phyloP scores from a whole-genome alignment of 2,888 invertebrate species.

The Phytoseiulus persimilis region DNA sequence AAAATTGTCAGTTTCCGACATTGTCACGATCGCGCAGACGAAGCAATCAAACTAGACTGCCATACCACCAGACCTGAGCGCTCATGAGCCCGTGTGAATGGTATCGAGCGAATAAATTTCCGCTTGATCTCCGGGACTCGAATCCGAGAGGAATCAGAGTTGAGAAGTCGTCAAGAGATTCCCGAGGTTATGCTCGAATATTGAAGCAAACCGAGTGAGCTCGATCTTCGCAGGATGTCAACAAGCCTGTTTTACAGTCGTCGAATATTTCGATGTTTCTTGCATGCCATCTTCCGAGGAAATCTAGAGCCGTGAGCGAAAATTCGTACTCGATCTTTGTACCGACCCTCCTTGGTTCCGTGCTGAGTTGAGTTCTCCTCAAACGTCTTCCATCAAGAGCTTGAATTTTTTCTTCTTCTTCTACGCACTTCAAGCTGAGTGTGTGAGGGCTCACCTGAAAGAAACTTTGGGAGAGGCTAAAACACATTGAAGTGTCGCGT shows the following conservation, averaged over 20 bases:
- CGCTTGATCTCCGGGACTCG: neutral
- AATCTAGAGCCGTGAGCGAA: neutral
- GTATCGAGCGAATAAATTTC: neutral
- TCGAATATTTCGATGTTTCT: neutral
- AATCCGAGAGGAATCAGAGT: neutral
- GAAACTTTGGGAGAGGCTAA: neutral
- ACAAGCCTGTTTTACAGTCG: neutral
- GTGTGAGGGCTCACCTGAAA: neutral
- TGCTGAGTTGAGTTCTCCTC: neutral
- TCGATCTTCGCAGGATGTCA: too few relatives aligned
- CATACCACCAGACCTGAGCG: neutral
- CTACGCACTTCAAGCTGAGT: neutral
- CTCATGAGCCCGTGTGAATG: neutral
- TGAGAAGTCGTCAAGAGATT: neutral
- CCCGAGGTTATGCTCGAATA: too few relatives aligned
- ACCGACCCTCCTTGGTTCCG: neutral
- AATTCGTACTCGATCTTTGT: neutral
- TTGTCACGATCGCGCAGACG: neutral
- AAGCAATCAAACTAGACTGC: neutral
- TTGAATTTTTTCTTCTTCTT: neutral
- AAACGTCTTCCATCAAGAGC: neutral
- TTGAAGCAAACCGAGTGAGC: too few relatives aligned
- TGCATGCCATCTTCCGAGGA: neutral
- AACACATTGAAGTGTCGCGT: neutral
- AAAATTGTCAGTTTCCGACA: neutral